A percentile compares a stretch with the other conserved stretches of the same genome.
Evolutionary conservation across 2,113 vertebrate genomes (phyloP).

Genomic region (Daubentonia madagascariensis): DNA sequence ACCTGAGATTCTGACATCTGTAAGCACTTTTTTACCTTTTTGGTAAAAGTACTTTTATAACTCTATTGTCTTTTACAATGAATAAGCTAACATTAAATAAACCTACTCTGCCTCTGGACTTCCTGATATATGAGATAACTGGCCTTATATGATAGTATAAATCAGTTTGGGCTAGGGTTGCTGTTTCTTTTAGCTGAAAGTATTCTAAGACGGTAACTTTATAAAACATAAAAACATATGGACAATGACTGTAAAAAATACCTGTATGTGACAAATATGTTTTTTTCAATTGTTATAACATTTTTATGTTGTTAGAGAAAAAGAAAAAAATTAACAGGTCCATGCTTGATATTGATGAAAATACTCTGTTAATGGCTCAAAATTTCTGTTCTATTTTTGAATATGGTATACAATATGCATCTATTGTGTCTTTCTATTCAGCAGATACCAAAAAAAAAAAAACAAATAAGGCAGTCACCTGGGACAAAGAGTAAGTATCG

Average conservation of each 20-base stretch:
- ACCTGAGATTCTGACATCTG: background rate
- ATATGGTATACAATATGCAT: background rate
- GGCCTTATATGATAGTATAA: background rate
- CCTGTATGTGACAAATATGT: background rate
- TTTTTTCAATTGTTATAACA: background rate
- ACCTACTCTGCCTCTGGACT: background rate
- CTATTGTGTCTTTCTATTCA: background rate
- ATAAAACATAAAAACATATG: background rate
- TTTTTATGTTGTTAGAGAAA: background rate
- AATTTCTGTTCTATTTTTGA: background rate
- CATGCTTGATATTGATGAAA: background rate
- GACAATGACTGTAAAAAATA: background rate
- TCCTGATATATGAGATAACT: background rate
- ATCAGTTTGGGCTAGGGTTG: background rate
- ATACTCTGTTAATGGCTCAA: background rate
- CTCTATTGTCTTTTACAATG: background rate
- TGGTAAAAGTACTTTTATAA: background rate
- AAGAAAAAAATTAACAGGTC: background rate
- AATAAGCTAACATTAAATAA: background rate
- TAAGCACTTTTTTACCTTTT: background rate
- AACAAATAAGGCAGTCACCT: background rate
- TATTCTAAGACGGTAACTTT: background rate
- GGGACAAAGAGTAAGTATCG: background rate
- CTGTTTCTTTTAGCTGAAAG: background rate
- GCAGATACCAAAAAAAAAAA: background rate